Evolutionary conservation across 2,888 invertebrate species (phyloP).

Genomic region (Fissipunctia ypsillon): DNA sequence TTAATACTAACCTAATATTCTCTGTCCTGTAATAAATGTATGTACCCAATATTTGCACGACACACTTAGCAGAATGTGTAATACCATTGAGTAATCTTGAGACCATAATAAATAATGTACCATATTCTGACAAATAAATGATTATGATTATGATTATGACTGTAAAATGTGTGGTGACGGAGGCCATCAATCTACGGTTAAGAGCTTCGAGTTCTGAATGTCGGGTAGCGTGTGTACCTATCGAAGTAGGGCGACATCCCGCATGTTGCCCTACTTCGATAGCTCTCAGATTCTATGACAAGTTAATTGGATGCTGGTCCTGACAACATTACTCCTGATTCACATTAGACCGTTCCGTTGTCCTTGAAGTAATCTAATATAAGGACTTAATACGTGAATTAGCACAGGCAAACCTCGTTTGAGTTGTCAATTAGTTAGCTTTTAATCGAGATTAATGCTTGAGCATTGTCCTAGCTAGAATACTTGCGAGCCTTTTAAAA

Average conservation of each 20-base stretch:
- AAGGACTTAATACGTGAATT: not conserved
- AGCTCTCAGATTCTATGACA: constrained; percentile 14
- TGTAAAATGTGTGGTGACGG: constrained; percentile 4
- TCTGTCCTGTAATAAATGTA: no score
- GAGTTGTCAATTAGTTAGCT: not conserved
- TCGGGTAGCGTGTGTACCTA: constrained; percentile 17
- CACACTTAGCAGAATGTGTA: no score
- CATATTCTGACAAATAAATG: no score
- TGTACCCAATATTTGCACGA: no score
- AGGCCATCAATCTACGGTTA: constrained; percentile 17
- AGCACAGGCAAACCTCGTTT: not conserved
- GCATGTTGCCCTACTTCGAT: no score
- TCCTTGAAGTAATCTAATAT: not conserved
- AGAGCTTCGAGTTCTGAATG: constrained; percentile 2
- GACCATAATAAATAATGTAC: not conserved
- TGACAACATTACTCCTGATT: constrained; percentile 12
- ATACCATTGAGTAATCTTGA: not conserved
- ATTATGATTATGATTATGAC: no score
- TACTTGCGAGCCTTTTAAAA: not conserved
- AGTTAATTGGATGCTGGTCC: constrained; percentile 37
- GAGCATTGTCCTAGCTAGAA: no score
- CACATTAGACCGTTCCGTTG: not conserved
- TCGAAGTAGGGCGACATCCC: constrained; percentile 17
- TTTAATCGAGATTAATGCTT: not conserved
- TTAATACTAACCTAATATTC: no score